Evolutionary conservation across 2,888 invertebrate species (phyloP).

Genomic region (Octonoba sinensis): DNA sequence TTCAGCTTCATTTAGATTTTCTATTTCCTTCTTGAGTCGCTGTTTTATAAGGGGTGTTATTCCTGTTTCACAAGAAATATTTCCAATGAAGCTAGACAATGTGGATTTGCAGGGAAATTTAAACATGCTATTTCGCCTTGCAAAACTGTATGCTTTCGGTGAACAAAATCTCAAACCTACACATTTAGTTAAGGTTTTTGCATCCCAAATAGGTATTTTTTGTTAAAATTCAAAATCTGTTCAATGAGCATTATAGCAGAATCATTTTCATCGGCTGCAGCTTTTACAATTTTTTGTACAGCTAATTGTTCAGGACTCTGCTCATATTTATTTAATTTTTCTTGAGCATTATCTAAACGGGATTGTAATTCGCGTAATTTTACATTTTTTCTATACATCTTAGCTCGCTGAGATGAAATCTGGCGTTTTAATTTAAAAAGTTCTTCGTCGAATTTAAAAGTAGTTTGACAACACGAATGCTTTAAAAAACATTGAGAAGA

Average conservation of each 20-base stretch:
- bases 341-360: neutral
- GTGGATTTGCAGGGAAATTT: neutral
- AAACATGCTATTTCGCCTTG: neutral
- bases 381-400: neutral
- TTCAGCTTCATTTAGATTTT: neutral
- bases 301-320: neutral
- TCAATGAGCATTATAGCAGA: neutral
- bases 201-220: neutral
- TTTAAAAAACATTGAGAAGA: neutral
- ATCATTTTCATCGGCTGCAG: neutral
- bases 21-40: neutral
- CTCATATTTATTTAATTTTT: neutral
- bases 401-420: neutral
- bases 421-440: neutral
- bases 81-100: neutral
- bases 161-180: neutral
- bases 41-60: neutral
- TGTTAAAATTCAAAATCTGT: neutral
- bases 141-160: neutral
- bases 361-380: neutral
- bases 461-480: neutral
- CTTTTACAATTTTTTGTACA: neutral
- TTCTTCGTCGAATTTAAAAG: neutral
- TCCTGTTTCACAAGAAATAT: neutral
- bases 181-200: neutral